phyloP scores from a whole-genome alignment of 2,113 vertebrate genomes.

The Andinoacara biseriatus region DNA sequence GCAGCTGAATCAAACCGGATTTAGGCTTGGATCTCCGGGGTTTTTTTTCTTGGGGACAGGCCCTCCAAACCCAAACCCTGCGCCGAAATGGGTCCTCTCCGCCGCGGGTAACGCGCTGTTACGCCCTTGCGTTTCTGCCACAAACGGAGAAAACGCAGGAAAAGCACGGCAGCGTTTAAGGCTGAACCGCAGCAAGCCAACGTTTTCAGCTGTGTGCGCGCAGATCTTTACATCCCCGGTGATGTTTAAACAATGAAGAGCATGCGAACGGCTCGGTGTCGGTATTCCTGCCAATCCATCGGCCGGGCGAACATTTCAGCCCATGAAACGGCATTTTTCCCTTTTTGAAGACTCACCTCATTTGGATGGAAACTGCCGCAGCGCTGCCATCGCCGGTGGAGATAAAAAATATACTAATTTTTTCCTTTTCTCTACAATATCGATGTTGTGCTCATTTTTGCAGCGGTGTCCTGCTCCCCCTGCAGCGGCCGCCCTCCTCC shows the following conservation, averaged over 20 bases:
- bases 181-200: not conserved
- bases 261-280: conserved; percentile 11
- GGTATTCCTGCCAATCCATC: conserved; percentile 14
- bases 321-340: not conserved
- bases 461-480: conserved; percentile 27
- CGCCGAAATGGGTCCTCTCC: conserved; percentile 7
- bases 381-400: not conserved
- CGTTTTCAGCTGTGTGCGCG: not conserved
- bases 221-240: not conserved
- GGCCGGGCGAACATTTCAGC: not conserved
- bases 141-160: not conserved
- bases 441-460: conserved; percentile 4
- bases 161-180: not conserved
- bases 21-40: not conserved
- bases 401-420: not conserved
- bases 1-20: not conserved
- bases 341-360: conserved; percentile 52
- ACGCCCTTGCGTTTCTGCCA: conserved; percentile 44
- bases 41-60: conserved; percentile 22
- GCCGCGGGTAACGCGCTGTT: conserved; percentile 16
- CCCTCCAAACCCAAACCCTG: conserved; percentile 23
- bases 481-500: conserved; percentile 46
- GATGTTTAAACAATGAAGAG: conserved; percentile 20
- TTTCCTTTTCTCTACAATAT: not conserved
- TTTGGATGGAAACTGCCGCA: conserved; percentile 10